These are phyloP conservation scores for Myiotriccus ornatus DNA, from an alignment of 2,797 vertebrate species.

Conservation along the genomic window DNA sequence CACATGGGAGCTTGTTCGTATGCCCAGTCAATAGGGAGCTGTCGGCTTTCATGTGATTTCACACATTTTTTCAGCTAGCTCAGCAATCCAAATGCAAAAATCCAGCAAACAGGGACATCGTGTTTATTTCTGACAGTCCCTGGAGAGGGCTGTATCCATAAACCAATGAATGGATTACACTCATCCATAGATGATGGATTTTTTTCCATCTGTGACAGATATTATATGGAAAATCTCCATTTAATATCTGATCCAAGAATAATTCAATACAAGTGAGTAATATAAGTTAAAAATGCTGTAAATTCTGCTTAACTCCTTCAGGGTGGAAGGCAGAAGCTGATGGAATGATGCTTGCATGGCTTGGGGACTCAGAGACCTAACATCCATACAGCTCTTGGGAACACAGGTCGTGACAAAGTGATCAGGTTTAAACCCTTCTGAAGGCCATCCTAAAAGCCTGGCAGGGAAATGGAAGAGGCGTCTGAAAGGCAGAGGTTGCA, in stretches of 20 bases:
- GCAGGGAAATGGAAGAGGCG: neutral
- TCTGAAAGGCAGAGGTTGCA: neutral
- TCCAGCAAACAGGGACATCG: slow-evolving; percentile 29
- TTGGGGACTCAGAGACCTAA: neutral
- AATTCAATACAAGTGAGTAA: slow-evolving; percentile 56
- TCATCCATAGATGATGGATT: slow-evolving; percentile 4
- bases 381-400: neutral
- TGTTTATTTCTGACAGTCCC: slow-evolving; percentile 59
- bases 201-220: slow-evolving; percentile 55
- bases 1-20: slow-evolving; percentile 41
- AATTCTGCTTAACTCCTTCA: slow-evolving; percentile 43
- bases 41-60: slow-evolving; percentile 53
- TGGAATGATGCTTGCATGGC: neutral
- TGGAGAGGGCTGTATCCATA: slow-evolving; percentile 25
- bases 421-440: neutral
- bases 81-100: slow-evolving; percentile 67
- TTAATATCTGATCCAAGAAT: slow-evolving; percentile 54
- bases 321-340: neutral
- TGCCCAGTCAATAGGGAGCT: slow-evolving; percentile 54
- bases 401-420: neutral
- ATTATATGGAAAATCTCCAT: slow-evolving; percentile 54
- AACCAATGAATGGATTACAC: slow-evolving; percentile 58
- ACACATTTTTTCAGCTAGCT: slow-evolving; percentile 69
- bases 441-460: neutral
- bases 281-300: slow-evolving; percentile 15